Conservation (phyloP, 2,888 invertebrate species). For the Oeneis ivallda region DNA sequence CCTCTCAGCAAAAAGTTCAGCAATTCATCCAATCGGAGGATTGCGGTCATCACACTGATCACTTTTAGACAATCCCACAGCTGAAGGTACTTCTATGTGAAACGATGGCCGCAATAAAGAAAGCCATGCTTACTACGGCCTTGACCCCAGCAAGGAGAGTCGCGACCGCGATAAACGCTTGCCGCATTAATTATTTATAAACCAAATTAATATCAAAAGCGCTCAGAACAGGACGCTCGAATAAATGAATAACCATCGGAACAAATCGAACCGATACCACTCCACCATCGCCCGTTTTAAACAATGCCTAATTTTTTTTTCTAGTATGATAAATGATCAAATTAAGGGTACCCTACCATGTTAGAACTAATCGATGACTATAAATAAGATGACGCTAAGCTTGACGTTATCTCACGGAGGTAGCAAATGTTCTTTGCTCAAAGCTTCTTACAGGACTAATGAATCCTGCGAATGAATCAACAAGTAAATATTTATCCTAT, state of each 20-base stretch:
- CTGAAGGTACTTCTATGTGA: not conserved
- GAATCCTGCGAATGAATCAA: too few species aligned
- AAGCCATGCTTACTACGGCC: slow-evolving; percentile 56
- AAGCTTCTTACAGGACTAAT: slow-evolving; percentile 10
- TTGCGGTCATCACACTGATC: too few species aligned
- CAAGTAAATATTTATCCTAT: not conserved
- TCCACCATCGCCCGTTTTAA: slow-evolving; percentile 36
- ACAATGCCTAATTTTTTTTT: slow-evolving; percentile 42
- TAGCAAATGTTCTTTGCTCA: slow-evolving; percentile 15
- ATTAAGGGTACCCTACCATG: slow-evolving; percentile 32
- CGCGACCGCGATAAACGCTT: slow-evolving; percentile 53
- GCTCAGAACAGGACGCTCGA: slow-evolving; percentile 61
- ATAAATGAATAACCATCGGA: slow-evolving; percentile 73
- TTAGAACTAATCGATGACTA: slow-evolving; percentile 23
- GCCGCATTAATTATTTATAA: slow-evolving; percentile 73
- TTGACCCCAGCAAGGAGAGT: slow-evolving; percentile 62
- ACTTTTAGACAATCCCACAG: too few species aligned
- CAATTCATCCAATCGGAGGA: not conserved
- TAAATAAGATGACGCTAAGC: slow-evolving; percentile 23
- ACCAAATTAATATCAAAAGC: slow-evolving; percentile 74
- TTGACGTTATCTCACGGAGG: slow-evolving; percentile 25
- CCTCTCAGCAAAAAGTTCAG: too few species aligned
- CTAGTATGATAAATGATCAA: slow-evolving; percentile 39
- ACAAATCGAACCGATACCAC: slow-evolving; percentile 59
- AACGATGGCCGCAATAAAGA: slow-evolving; percentile 34